Base-by-base conservation (phyloP, 2,888 invertebrate genomes). In the Diarsia brunnea region DNA sequence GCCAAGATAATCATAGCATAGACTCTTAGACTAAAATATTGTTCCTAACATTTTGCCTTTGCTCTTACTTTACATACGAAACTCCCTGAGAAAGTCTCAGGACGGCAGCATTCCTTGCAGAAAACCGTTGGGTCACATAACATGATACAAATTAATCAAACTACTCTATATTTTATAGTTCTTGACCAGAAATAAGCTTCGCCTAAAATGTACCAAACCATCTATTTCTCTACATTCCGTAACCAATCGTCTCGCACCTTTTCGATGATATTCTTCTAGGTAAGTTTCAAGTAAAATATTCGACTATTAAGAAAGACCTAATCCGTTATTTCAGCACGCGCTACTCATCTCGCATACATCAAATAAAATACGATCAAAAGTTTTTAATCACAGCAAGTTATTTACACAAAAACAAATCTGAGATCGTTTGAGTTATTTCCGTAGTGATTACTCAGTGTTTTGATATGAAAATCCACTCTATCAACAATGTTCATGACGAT, bases 331-430 rank as follows among this genome's bases (percentile, higher is more conserved):
- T 55, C 70, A 51, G 60, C 7, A 69, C 49, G 38, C 81, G 58
- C 81, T 80, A 65, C 27, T 61, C 31, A 38, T 47, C 49, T 45
- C 16, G 19, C 66, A 63, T 49, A 60, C n/a, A 73, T 49, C 64
- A 49, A 66, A 73, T 55, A 55, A 74, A 69, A 47, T 24, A 61
- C 10, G 60, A 70, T 38, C 47, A 69, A 68, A 82, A 69, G 69
- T 77, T 82, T 69, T 69, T 76, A 77, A 69, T 61, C 47, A 49
- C 12, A 61, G 14, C 63, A 60, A 73, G 63, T 49, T 73, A 69
- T 82, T 71, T 55, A 81, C 69, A 77, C 55, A 75, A 73, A 81
- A 49, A 75, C 58, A 66, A 71, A 75, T 75, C 68, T 71, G n/a
- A 60, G 63, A 63, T 53, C 65, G 51, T 63, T 61, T 7, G 53